phyloP scores from a whole-genome alignment of 2,797 vertebrate species.

The Dromococcyx pavoninus region DNA sequence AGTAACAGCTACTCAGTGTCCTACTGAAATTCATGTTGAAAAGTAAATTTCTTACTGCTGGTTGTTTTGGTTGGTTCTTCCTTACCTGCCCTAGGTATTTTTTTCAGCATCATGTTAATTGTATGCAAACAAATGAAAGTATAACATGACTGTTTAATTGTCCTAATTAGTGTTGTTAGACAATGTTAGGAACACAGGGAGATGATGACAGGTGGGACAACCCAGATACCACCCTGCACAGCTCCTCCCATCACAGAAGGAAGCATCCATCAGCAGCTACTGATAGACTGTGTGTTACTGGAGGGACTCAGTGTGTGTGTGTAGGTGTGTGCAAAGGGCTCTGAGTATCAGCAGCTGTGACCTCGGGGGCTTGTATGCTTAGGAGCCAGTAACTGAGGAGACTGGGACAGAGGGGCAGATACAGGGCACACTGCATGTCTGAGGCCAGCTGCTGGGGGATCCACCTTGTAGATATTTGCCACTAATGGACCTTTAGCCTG shows the following conservation, averaged over 20 bases:
- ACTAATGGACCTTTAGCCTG: not conserved
- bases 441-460: not conserved
- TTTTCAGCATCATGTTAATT: not conserved
- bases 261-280: not conserved
- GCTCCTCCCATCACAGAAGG: not conserved
- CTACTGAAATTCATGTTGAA: slow-evolving; percentile 16
- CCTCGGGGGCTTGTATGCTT: not conserved
- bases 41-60: not conserved
- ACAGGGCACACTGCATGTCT: not conserved
- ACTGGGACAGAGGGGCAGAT: not conserved
- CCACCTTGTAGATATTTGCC: not conserved
- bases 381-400: not conserved
- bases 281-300: too few relatives aligned
- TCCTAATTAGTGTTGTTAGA: not conserved
- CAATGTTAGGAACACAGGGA: not conserved
- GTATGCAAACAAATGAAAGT: not conserved
- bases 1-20: not conserved
- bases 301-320: too few relatives aligned
- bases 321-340: not conserved
- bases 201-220: not conserved
- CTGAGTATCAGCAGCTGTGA: not conserved
- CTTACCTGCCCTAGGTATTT: not conserved
- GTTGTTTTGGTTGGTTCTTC: not conserved
- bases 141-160: not conserved
- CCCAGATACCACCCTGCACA: not conserved